These are phyloP conservation scores for Amblyopsis hoosieri DNA, from an alignment of 2,797 vertebrate genomes.

Conservation along the genomic window DNA sequence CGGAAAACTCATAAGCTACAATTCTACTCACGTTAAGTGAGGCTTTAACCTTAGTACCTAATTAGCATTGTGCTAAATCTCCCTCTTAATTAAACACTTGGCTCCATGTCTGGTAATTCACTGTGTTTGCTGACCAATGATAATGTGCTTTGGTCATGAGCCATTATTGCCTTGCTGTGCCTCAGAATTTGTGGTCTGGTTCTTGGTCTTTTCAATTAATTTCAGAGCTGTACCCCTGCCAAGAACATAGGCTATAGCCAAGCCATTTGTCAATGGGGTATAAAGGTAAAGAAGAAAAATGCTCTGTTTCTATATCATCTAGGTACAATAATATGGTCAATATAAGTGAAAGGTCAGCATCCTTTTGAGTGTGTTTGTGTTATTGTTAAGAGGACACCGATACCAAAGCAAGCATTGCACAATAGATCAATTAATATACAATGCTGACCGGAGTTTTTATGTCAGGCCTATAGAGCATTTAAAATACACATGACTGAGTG, in stretches of 20 bases:
- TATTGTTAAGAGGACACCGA: not conserved
- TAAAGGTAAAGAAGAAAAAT: not conserved
- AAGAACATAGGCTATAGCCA: constrained; percentile 38
- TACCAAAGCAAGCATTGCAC: not conserved
- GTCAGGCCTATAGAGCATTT: too few relatives aligned
- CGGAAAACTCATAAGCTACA: too few relatives aligned
- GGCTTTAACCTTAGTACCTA: too few relatives aligned
- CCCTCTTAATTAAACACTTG: too few relatives aligned
- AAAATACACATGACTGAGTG: too few relatives aligned
- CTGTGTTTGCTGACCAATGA: constrained; percentile 1
- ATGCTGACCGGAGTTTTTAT: too few relatives aligned
- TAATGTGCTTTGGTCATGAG: constrained; percentile 23
- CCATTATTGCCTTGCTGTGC: constrained; percentile 34
- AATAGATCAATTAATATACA: too few relatives aligned
- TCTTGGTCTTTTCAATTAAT: constrained; percentile 24
- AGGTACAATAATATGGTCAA: constrained; percentile 1
- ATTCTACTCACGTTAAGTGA: too few relatives aligned
- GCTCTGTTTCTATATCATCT: constrained; percentile 11
- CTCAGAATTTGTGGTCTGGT: constrained; percentile 10
- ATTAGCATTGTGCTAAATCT: too few relatives aligned
- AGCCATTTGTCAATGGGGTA: not conserved
- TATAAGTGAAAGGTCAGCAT: not conserved
- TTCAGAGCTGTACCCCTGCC: constrained; percentile 34
- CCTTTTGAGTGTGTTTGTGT: not conserved
- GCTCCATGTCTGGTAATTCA: too few relatives aligned